Evolutionary conservation across 2,113 vertebrate species (phyloP).

Genomic region (Sus scrofa): DNA sequence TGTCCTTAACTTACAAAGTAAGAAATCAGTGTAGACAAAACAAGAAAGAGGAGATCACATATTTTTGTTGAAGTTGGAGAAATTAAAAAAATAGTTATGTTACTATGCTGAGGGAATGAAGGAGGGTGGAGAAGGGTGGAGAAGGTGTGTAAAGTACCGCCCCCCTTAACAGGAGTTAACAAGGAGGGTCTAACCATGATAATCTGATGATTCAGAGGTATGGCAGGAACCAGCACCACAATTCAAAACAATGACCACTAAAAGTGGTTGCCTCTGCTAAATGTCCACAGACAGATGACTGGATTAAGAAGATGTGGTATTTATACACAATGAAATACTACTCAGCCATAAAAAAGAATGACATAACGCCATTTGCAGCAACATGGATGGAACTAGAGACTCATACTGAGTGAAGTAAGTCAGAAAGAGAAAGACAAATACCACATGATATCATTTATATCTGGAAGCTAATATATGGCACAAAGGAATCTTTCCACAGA

Average conservation of each 20-base stretch:
- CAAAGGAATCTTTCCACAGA: no score
- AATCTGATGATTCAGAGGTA: not conserved
- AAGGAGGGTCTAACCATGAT: not conserved
- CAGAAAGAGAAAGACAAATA: no score
- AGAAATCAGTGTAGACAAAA: not conserved
- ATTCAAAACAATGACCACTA: not conserved
- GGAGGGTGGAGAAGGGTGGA: not conserved
- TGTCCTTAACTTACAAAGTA: not conserved
- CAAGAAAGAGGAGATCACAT: not conserved
- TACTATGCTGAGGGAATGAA: not conserved
- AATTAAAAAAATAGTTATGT: not conserved
- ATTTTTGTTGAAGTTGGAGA: slow-evolving; percentile 13
- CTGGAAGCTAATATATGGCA: no score
- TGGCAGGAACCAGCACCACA: not conserved
- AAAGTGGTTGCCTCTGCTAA: not conserved
- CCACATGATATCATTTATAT: no score
- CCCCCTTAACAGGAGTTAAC: not conserved
- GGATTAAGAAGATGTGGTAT: no score
- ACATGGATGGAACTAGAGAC: no score
- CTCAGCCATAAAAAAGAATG: no score
- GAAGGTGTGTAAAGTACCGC: not conserved
- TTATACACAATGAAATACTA: no score
- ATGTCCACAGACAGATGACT: no score
- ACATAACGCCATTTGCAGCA: no score
- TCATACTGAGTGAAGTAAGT: no score